phyloP scores from a whole-genome alignment of 2,888 invertebrate species.

The Drosophila mettleri region DNA sequence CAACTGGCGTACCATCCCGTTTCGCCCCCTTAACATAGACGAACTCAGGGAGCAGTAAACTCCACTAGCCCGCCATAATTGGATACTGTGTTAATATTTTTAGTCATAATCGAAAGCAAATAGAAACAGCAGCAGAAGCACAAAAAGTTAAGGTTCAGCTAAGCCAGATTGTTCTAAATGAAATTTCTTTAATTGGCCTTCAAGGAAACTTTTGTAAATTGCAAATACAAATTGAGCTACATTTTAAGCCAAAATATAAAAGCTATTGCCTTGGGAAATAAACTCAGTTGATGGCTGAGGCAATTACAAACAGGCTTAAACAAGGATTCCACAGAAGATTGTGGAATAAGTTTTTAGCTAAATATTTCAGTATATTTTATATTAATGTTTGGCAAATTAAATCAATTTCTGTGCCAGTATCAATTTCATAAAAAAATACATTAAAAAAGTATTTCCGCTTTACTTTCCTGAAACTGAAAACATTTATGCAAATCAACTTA shows the following conservation, averaged over 20 bases:
- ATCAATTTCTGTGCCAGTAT: too few species aligned
- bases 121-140: not conserved
- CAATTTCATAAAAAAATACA: too few species aligned
- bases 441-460: not conserved
- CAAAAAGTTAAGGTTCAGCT: not conserved
- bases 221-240: too few species aligned
- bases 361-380: too few species aligned
- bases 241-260: not conserved
- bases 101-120: slow-evolving; percentile 21
- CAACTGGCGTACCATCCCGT: too few species aligned
- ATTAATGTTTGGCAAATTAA: too few species aligned
- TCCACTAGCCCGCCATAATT: slow-evolving; percentile 34
- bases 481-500: not conserved
- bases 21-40: not conserved
- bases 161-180: not conserved
- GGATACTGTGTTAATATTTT: slow-evolving; percentile 34
- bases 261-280: not conserved
- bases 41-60: slow-evolving; percentile 1
- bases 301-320: not conserved
- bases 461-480: not conserved
- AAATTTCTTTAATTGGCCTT: not conserved
- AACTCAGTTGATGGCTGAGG: not conserved
- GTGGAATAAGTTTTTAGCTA: not conserved
- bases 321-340: not conserved
- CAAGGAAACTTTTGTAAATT: not conserved